Conservation (phyloP, 1,140 invertebrate genomes). For the Ceratosolen fusciceps region DNA sequence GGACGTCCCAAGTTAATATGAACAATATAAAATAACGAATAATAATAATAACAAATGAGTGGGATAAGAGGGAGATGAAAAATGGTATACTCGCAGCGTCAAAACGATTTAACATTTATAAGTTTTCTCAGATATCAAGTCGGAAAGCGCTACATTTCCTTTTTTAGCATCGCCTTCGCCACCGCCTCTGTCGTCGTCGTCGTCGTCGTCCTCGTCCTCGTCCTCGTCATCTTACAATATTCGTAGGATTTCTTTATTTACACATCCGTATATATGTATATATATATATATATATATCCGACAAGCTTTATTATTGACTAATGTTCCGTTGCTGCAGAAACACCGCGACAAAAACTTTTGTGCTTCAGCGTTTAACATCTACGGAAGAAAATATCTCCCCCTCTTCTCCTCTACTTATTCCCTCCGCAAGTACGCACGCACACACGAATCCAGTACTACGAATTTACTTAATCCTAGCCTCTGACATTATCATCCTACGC, state of each 20-base stretch:
- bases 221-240: constrained; percentile 40
- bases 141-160: constrained; percentile 29
- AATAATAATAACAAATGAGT: constrained; percentile 19
- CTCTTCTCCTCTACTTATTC: no score
- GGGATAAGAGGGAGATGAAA: constrained; percentile 31
- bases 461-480: no score
- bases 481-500: no score
- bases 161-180: not conserved
- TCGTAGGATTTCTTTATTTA: constrained; percentile 51
- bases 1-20: not conserved
- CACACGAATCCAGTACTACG: no score
- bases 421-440: no score
- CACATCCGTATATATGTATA: constrained; percentile 22
- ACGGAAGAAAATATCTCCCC: constrained; percentile 66
- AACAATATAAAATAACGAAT: not conserved
- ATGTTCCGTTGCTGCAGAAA: constrained; percentile 54
- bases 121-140: constrained; percentile 52
- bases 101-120: constrained; percentile 58
- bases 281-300: constrained; percentile 52
- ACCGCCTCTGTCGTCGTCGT: not conserved
- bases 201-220: not conserved
- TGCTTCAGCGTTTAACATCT: constrained; percentile 53
- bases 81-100: constrained; percentile 59
- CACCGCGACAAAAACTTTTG: constrained; percentile 56
- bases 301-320: constrained; percentile 63